Evolutionary conservation across 2,113 vertebrate genomes (phyloP).

Genomic region (Protobothrops flavoviridis): DNA sequence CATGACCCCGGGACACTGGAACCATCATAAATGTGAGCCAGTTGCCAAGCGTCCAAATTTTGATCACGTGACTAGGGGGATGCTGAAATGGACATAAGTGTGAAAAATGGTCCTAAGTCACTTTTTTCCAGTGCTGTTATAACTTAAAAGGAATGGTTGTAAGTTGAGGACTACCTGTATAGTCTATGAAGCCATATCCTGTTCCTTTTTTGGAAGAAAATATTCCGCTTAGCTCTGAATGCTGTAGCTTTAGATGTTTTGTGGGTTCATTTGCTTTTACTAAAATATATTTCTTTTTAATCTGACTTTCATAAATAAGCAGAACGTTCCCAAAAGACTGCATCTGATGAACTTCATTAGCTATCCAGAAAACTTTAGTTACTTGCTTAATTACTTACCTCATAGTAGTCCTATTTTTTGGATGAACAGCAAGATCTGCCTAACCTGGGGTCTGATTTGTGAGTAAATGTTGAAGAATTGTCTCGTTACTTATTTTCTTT

Average conservation of each 20-base stretch:
- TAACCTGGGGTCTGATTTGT: background rate
- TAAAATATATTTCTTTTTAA: background rate
- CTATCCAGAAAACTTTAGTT: background rate
- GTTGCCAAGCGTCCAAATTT: no score
- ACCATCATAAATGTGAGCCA: no score
- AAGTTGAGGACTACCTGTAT: background rate
- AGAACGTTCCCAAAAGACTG: background rate
- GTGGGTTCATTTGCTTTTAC: background rate
- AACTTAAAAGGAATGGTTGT: no score
- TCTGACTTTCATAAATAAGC: background rate
- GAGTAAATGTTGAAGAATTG: background rate
- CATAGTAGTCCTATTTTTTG: background rate
- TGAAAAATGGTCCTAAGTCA: no score
- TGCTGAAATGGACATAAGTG: no score
- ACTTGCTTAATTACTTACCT: background rate
- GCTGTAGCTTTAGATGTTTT: background rate
- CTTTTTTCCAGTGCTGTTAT: no score
- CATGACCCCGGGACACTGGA: no score
- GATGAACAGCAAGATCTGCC: background rate
- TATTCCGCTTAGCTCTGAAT: background rate
- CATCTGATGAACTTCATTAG: background rate
- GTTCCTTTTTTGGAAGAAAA: background rate
- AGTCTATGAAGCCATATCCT: background rate
- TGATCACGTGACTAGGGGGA: no score
- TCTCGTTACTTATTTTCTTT: background rate